phyloP scores from a whole-genome alignment of 2,113 vertebrate genomes.

The Rousettus leschenaultii region DNA sequence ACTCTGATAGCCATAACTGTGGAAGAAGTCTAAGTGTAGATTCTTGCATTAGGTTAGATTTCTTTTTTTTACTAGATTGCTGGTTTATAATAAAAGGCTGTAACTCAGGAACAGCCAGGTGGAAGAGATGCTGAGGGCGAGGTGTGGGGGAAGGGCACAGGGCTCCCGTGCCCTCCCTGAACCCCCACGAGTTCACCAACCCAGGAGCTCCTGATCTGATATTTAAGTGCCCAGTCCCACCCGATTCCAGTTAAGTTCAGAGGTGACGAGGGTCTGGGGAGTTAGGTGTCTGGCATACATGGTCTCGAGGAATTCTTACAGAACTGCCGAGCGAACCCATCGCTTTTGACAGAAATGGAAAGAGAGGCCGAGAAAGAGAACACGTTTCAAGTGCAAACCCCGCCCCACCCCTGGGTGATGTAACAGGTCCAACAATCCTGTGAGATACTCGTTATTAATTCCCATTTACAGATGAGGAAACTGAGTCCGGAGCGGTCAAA shows the following conservation, averaged over 20 bases:
- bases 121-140: neutral
- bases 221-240: neutral
- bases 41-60: neutral
- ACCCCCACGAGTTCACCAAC: neutral
- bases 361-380: neutral
- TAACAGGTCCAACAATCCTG: too few species aligned
- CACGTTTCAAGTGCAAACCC: rapidly evolving
- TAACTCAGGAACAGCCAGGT: too few species aligned
- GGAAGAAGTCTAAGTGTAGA: neutral
- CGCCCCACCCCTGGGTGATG: neutral
- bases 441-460: rapidly evolving
- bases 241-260: rapidly evolving
- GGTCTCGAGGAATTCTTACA: neutral
- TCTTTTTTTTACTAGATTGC: neutral
- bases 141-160: rapidly evolving
- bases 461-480: neutral
- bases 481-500: neutral
- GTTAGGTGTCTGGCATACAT: rapidly evolving
- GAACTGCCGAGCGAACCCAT: neutral
- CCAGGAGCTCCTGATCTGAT: neutral
- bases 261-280: neutral
- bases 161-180: neutral
- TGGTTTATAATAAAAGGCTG: neutral
- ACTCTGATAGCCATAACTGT: rapidly evolving
- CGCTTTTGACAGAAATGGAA: neutral